A percentile compares a stretch with the other conserved stretches of the same genome.
Evolutionary conservation across 2,113 vertebrate species (phyloP).

Genomic region (Corapipo altera): DNA sequence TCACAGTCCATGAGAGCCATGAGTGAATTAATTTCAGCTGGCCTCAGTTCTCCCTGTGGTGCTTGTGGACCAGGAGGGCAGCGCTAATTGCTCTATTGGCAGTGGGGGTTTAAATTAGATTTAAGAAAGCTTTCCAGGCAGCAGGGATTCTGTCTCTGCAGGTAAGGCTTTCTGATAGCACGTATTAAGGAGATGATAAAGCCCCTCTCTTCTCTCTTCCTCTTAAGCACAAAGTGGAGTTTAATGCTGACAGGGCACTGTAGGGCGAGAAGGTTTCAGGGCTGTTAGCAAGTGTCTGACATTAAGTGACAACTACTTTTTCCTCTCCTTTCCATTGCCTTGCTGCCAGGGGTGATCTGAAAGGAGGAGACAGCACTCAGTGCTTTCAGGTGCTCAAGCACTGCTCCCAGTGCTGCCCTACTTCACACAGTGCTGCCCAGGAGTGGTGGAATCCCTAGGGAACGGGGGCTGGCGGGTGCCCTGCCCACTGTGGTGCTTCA

Average conservation of each 20-base stretch:
- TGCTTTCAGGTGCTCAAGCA: accelerated
- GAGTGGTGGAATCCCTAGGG: accelerated
- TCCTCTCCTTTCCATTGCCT: background rate
- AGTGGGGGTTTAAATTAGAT: conserved; percentile 20
- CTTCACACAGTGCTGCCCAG: background rate
- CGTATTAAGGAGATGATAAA: background rate
- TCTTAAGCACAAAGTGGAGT: background rate
- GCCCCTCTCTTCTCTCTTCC: background rate
- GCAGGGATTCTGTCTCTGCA: background rate
- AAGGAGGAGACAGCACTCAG: background rate
- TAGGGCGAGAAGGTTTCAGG: background rate
- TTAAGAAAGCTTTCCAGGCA: conserved; percentile 24
- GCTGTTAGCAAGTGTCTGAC: background rate
- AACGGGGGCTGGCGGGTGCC: accelerated
- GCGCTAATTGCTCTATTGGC: conserved; percentile 13
- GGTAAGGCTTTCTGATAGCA: conserved; percentile 19
- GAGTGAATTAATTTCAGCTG: background rate
- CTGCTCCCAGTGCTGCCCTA: background rate
- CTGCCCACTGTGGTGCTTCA: accelerated
- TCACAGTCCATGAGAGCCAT: background rate
- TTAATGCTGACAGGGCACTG: background rate
- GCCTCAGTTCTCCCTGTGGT: background rate
- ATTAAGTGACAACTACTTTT: background rate
- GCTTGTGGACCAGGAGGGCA: background rate
- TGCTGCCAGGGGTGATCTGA: background rate